Conservation (phyloP, 2,113 vertebrate species). For the Epinephelus moara region DNA sequence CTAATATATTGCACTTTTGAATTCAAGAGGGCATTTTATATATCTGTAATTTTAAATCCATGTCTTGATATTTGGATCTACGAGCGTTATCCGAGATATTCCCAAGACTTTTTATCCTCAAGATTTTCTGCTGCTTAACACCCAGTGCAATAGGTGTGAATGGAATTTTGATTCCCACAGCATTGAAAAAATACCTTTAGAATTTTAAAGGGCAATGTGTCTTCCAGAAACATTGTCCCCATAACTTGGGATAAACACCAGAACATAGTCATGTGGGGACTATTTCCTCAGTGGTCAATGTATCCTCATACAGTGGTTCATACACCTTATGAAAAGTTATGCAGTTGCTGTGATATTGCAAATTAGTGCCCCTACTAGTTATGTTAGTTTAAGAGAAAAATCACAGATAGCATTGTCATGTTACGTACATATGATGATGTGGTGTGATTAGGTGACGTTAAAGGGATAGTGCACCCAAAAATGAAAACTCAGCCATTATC, state of each 20-base stretch:
- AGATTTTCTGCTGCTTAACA: not conserved
- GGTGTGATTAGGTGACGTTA: too few species aligned
- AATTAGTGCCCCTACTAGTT: too few species aligned
- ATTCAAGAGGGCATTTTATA: slow-evolving; percentile 1
- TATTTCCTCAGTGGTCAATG: too few species aligned
- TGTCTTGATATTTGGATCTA: slow-evolving; percentile 7
- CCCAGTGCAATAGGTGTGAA: not conserved
- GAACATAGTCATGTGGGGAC: too few species aligned
- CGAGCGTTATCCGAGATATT: not conserved
- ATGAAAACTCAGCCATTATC: too few species aligned
- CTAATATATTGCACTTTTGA: slow-evolving; percentile 20
- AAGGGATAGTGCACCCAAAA: too few species aligned
- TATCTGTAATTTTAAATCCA: slow-evolving; percentile 15
- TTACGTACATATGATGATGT: too few species aligned
- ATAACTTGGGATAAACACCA: not conserved
- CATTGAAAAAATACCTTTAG: not conserved
- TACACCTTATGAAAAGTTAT: too few species aligned
- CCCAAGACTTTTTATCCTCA: not conserved
- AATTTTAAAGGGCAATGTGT: not conserved
- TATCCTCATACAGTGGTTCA: too few species aligned
- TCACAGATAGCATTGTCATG: too few species aligned
- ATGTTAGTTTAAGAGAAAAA: too few species aligned
- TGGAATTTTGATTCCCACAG: slow-evolving; percentile 15
- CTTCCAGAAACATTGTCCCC: not conserved
- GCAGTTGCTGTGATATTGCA: too few species aligned